Evolutionary conservation across 2,888 invertebrate genomes (phyloP).

Genomic region (Agrochola lota): DNA sequence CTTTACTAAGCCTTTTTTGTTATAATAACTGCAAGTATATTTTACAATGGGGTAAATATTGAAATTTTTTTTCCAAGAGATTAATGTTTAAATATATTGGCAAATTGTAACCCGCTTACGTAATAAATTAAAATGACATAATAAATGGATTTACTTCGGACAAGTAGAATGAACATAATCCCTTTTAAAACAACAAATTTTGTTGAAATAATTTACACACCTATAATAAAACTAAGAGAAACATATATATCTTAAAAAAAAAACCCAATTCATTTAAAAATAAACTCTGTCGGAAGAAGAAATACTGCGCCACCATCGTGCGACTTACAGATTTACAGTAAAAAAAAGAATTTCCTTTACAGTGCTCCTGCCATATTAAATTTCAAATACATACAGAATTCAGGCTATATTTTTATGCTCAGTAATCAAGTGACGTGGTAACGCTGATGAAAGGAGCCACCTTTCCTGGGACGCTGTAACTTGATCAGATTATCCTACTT

Average conservation of each 20-base stretch:
- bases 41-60: too few relatives aligned
- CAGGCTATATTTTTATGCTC: conserved; percentile 39
- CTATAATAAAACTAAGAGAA: not conserved
- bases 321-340: not conserved
- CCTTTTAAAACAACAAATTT: not conserved
- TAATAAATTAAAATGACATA: not conserved
- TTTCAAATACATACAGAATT: conserved; percentile 41
- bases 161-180: not conserved
- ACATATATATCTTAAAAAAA: too few relatives aligned
- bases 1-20: not conserved
- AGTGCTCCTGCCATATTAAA: conserved; percentile 32
- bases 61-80: too few relatives aligned
- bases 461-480: conserved; percentile 33
- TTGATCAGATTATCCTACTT: conserved; percentile 62
- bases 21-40: not conserved
- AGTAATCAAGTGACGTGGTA: conserved; percentile 57
- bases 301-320: not conserved
- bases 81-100: not conserved
- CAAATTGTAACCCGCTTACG: not conserved
- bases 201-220: not conserved
- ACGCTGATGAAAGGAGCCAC: conserved; percentile 64
- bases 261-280: not conserved
- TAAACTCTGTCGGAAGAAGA: not conserved
- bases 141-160: not conserved
- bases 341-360: conserved; percentile 9